Evolutionary conservation across 2,888 invertebrate species (phyloP), one percentile per base, ranked within the genome.

Genomic region (Abscondita cerata): DNA sequence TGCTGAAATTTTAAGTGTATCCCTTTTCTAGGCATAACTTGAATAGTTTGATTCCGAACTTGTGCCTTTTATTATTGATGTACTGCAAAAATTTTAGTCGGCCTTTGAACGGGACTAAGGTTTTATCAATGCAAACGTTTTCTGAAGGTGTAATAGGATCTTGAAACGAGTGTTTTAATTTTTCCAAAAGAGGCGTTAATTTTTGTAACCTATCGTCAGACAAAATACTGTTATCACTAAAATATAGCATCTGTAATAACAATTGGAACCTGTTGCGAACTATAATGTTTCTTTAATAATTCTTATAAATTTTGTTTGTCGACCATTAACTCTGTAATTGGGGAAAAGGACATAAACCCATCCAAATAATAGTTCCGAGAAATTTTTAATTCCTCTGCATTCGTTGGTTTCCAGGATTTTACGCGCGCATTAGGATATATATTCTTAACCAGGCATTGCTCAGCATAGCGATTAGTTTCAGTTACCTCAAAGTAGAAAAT

Each of bases 1-100:
- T 46, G 54, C 63, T 65, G 31, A 68, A 40, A 53, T 66, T 52
- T 33, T 63, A 69, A 8, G 36, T 56, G 55, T 67, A 67, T 9
- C 67, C 62, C 2, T 55, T 52, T 54, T 68, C 51, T n/a, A 61
- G 25, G 38, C 66, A 70, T 9, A 68, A 52, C 48, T 68, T 68
- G 44, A 44, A 65, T 0, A 69, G 38, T 36, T 68, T 68, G 12
- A 68, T 54, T 15, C 66, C 64, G 52, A 68, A 69, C 58, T 68
- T 67, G 41, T 69, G 65, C 15, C 64, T 34, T 56, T 66, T 65
- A 40, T 65, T 62, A n/a, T 52, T 65, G 12, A 70, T 68, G 41
- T 69, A 68, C 41, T 69, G 68, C 41, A 44, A 50, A 51, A 71
- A 69, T 33, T 51, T 53, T 25, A 68, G 20, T 20, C 53, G 25